A percentile compares a stretch with the other conserved stretches of the same genome.
phyloP scores from a whole-genome alignment of 2,888 invertebrate genomes.

The Chrysolina haemoptera region DNA sequence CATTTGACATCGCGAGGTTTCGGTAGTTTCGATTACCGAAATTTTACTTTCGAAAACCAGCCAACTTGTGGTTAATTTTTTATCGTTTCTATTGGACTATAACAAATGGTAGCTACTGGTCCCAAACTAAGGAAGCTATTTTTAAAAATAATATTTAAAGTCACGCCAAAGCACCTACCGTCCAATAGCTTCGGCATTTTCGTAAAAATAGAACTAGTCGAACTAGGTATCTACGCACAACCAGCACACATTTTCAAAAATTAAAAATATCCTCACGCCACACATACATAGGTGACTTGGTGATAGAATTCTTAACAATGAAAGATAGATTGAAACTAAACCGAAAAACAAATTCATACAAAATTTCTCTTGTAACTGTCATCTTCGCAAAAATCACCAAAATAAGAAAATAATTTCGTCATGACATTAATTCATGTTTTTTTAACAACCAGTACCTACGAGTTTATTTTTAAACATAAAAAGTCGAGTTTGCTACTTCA shows the following conservation, averaged over 20 bases:
- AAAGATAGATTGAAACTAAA: neutral
- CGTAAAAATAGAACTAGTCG: constrained; percentile 33
- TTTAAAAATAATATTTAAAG: constrained; percentile 37
- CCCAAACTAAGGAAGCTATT: constrained; percentile 37
- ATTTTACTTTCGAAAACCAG: neutral
- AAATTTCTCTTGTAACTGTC: neutral
- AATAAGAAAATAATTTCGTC: neutral
- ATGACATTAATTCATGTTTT: neutral
- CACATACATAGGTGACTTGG: neutral
- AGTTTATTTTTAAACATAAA: constrained; percentile 16
- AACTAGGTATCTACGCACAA: constrained; percentile 3
- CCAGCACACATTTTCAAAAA: constrained; percentile 8
- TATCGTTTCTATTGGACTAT: neutral
- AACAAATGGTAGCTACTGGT: constrained; percentile 18
- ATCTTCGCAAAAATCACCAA: too few relatives aligned
- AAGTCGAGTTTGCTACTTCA: constrained; percentile 27
- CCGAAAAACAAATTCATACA: too few relatives aligned
- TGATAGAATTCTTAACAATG: neutral
- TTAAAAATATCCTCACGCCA: constrained; percentile 7
- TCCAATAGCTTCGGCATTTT: constrained; percentile 31
- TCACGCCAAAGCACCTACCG: constrained; percentile 24
- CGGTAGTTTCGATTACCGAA: too few relatives aligned
- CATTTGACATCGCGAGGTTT: too few relatives aligned
- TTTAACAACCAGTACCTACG: neutral
- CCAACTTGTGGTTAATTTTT: neutral